A percentile compares a stretch with the other conserved stretches of the same genome.
Conservation (phyloP, 2,113 vertebrate genomes). For the Rhinoptilus africanus region DNA sequence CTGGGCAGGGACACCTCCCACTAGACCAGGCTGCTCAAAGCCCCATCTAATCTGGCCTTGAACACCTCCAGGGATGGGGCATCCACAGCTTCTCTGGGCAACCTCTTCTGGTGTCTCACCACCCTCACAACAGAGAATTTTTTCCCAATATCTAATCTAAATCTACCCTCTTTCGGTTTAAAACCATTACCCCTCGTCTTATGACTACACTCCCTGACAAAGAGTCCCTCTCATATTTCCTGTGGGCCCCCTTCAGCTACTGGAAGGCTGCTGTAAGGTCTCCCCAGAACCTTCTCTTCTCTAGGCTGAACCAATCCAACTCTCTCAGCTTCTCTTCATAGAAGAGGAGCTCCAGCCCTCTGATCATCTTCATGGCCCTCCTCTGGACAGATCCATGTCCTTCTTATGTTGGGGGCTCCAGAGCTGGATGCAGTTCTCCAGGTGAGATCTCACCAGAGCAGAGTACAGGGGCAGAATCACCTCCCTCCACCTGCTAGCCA, state of each 20-base stretch:
- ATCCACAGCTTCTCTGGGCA: neutral
- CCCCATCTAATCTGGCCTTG: neutral
- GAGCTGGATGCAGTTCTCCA: neutral
- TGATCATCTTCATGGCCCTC: neutral
- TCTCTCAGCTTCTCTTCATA: neutral
- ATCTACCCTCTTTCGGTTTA: neutral
- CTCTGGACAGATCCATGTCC: neutral
- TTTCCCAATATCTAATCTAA: neutral
- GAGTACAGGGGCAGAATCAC: neutral
- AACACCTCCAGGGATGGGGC: neutral
- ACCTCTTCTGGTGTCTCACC: neutral
- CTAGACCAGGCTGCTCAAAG: neutral
- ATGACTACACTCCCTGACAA: neutral
- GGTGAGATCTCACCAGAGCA: neutral
- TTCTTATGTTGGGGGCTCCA: neutral
- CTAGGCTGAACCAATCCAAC: neutral
- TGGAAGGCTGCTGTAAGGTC: neutral
- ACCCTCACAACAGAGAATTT: neutral
- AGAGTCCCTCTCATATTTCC: neutral
- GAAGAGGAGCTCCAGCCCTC: neutral
- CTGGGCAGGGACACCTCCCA: no score
- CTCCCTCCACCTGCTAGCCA: neutral
- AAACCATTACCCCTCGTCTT: neutral
- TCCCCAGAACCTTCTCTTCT: neutral
- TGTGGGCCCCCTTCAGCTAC: neutral